Evolutionary conservation across 2,888 invertebrate species (phyloP), one percentile per base, ranked within the genome.

Genomic region (Seira musarum): DNA sequence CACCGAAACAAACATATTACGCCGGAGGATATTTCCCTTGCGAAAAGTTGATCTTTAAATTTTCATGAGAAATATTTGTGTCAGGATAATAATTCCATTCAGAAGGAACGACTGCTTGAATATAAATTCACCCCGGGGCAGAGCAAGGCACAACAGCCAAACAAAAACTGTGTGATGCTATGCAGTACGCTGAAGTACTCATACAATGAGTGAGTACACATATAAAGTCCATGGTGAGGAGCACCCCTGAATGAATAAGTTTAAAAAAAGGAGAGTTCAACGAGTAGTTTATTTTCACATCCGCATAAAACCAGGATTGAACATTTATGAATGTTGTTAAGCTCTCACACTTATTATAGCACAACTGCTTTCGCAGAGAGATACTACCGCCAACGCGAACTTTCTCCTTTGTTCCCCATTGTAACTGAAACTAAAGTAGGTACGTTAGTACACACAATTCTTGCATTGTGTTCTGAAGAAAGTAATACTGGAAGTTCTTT

Each of bases 61-160:
- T 80, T 80, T 80, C 79, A 80, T 80, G 79, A 80, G 79, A 73
- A 73, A 80, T 80, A 80, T 80, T 80, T 80, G 79, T 80, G 79
- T 80, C 73, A 80, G 73, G 69, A 80, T 69, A 80, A 73, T 73
- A 80, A 73, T 69, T 80, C 73, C 64, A 69, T 73, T 80, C 73
- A 80, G 24, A 64, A 57, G 35, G 69, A 80, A 69, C 63, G 69
- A 68, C 73, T 80, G 68, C 30, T 40, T 68, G 69, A 73, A 80
- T 80, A 80, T 79, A 79, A 72, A 79, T 80, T 80, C 60, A 60
- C 64, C 79, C 69, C 49, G 64, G 57, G 73, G 79, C 67, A 53
- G 49, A 13, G 49, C 40, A 35, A 6, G 8, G 17, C 66, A 66
- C 53, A 8, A 10, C 24, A 63, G 24, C 63, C 21, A 30, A 30